phyloP scores from a whole-genome alignment of 2,888 invertebrate species.

The Fabriciana adippe region DNA sequence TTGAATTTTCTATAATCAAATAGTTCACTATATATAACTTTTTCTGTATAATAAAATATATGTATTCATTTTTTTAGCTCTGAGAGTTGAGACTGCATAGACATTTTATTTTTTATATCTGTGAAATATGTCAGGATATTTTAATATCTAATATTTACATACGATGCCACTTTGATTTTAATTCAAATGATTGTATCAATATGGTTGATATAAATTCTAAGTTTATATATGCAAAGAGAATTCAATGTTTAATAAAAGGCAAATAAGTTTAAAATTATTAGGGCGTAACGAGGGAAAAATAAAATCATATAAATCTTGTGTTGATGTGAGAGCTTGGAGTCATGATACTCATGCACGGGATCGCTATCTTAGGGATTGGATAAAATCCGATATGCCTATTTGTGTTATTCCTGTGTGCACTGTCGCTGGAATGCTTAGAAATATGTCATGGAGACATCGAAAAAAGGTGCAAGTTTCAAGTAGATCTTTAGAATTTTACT shows the following conservation, averaged over 20 bases:
- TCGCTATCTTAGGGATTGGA: slow-evolving; percentile 72
- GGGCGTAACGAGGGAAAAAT: slow-evolving; percentile 79
- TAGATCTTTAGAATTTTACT: not conserved
- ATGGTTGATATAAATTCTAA: slow-evolving; percentile 14
- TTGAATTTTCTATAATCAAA: slow-evolving; percentile 44
- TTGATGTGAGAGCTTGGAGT: slow-evolving; percentile 81
- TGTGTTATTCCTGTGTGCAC: slow-evolving; percentile 58
- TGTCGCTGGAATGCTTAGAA: slow-evolving; percentile 53
- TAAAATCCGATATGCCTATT: slow-evolving; percentile 66
- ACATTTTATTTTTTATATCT: not conserved
- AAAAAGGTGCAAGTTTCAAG: slow-evolving; percentile 50
- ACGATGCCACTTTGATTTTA: not conserved
- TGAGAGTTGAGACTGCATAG: too few relatives aligned
- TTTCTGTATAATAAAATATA: not conserved
- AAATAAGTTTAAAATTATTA: slow-evolving; percentile 51
- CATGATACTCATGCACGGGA: slow-evolving; percentile 60
- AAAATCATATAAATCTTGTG: slow-evolving; percentile 78
- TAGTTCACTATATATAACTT: slow-evolving; percentile 16
- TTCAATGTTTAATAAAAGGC: slow-evolving; percentile 61
- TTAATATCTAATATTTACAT: not conserved
- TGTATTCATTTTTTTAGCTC: not conserved
- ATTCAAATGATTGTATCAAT: slow-evolving; percentile 4
- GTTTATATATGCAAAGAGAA: slow-evolving; percentile 17
- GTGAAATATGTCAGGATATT: not conserved
- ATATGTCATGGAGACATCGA: slow-evolving; percentile 59